Evolutionary conservation across 2,888 invertebrate genomes (phyloP).

Genomic region (Calameuta idolon): DNA sequence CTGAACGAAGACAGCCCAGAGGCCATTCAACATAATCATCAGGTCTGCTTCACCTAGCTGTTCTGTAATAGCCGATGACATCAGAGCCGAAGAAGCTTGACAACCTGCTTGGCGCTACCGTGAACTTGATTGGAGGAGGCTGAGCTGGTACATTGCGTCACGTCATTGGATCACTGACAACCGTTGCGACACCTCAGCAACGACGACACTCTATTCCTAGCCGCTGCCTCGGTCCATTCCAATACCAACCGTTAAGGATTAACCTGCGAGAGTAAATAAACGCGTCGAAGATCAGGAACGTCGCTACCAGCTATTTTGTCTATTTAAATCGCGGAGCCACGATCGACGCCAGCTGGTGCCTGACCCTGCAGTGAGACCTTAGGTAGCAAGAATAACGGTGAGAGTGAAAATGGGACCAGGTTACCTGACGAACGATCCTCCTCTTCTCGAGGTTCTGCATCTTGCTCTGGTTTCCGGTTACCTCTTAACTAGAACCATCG

Average conservation of each 20-base stretch:
- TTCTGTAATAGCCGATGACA: conserved; percentile 39
- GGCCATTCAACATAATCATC: neutral
- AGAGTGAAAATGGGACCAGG: neutral
- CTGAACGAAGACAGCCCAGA: neutral
- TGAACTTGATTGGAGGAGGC: conserved; percentile 42
- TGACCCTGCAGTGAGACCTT: neutral
- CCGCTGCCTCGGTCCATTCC: neutral
- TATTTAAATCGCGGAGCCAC: neutral
- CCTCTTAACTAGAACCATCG: neutral
- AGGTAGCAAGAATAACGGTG: neutral
- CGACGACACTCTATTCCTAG: conserved; percentile 30
- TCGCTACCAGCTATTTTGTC: neutral
- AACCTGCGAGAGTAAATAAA: neutral
- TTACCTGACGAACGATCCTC: conserved; percentile 1
- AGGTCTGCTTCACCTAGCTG: neutral
- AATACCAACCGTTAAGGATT: neutral
- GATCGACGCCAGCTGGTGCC: neutral
- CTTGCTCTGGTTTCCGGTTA: neutral
- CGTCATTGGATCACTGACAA: conserved; percentile 37
- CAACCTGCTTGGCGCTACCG: conserved; percentile 29
- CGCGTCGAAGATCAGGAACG: neutral
- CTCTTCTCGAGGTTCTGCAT: neutral
- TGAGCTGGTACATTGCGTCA: conserved; percentile 27
- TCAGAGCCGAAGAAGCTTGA: conserved; percentile 28
- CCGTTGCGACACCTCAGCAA: conserved; percentile 31